These are phyloP conservation scores for Caenorhabditis zanzibari DNA, from an alignment of 2,888 invertebrate genomes.

Conservation along the genomic window DNA sequence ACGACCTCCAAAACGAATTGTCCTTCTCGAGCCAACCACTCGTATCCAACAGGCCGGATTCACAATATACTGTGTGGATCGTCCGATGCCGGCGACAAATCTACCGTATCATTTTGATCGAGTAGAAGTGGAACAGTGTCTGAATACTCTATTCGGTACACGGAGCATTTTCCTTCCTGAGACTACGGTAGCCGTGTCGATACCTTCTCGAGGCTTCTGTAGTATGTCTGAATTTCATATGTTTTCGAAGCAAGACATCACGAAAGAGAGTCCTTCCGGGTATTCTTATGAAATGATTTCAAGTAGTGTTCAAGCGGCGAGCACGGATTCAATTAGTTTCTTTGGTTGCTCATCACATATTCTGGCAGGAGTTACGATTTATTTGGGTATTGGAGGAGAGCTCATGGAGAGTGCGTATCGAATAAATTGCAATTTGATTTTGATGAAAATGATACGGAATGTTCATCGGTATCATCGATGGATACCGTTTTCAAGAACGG, in stretches of 20 bases:
- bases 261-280: slow-evolving; percentile 18
- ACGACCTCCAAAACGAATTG: slow-evolving; percentile 24
- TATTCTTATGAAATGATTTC: slow-evolving; percentile 35
- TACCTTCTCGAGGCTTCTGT: slow-evolving; percentile 21
- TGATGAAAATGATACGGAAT: slow-evolving; percentile 25
- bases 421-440: slow-evolving; percentile 32
- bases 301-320: slow-evolving; percentile 31
- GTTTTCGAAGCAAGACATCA: slow-evolving; percentile 26
- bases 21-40: slow-evolving; percentile 20
- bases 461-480: slow-evolving; percentile 31
- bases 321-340: slow-evolving; percentile 23
- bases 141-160: slow-evolving; percentile 35
- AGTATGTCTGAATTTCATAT: slow-evolving; percentile 32
- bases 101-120: slow-evolving; percentile 34
- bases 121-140: slow-evolving; percentile 19
- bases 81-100: slow-evolving; percentile 32
- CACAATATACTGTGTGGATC: slow-evolving; percentile 35
- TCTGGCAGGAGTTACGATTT: slow-evolving; percentile 18
- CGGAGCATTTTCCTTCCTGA: slow-evolving; percentile 19
- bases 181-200: slow-evolving; percentile 35
- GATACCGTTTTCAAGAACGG: slow-evolving; percentile 25
- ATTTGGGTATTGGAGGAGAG: slow-evolving; percentile 40
- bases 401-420: slow-evolving; percentile 28
- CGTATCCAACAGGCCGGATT: slow-evolving; percentile 36
- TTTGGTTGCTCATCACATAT: slow-evolving; percentile 18